These are phyloP conservation scores for Liasis olivaceus DNA, from an alignment of 2,797 vertebrate species.

Conservation along the genomic window DNA sequence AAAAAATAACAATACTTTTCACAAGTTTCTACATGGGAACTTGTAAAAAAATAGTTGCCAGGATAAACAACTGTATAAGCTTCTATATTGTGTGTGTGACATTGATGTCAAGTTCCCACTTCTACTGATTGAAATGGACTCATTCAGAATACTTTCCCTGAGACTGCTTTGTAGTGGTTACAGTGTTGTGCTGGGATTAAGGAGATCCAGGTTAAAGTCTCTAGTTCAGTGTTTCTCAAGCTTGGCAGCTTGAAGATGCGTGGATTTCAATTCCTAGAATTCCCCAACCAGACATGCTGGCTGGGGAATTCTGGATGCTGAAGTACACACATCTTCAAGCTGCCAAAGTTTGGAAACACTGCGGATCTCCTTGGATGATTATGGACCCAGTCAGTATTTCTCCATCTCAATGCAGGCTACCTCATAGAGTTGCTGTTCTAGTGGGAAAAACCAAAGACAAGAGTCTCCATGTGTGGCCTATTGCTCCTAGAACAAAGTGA, in stretches of 20 bases:
- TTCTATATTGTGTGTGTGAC: neutral
- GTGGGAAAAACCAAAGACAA: neutral
- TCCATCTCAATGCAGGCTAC: neutral
- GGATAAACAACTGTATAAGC: neutral
- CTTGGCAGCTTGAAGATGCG: too few relatives aligned
- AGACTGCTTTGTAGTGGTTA: neutral
- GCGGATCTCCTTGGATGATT: neutral
- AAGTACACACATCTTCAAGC: too few relatives aligned
- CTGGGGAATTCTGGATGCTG: too few relatives aligned
- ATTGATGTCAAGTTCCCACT: neutral
- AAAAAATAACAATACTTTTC: neutral
- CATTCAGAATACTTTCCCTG: neutral
- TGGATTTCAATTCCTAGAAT: too few relatives aligned
- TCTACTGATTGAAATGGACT: neutral
- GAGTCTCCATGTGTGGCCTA: neutral
- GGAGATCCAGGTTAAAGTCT: neutral
- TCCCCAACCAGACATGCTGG: too few relatives aligned
- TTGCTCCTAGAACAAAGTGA: neutral
- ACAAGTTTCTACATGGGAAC: neutral
- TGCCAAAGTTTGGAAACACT: too few relatives aligned
- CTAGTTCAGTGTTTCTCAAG: too few relatives aligned
- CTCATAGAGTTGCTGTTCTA: neutral
- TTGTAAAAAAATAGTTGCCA: neutral
- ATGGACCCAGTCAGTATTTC: neutral
- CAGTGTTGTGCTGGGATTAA: neutral